Conservation (phyloP, 2,113 vertebrate species). For the Uria lomvia region DNA sequence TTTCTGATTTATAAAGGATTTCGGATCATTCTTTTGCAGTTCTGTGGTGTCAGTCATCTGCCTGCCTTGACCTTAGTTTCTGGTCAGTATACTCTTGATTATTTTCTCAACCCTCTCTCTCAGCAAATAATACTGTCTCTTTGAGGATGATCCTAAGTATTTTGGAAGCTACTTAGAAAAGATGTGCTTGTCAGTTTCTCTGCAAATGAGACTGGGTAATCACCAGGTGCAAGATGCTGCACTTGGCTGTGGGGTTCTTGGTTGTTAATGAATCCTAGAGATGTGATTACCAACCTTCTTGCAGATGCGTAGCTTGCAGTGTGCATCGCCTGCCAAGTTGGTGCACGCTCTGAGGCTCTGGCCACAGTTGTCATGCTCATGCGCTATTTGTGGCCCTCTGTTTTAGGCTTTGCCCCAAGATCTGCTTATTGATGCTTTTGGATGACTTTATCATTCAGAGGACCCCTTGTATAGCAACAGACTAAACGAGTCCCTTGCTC, state of each 20-base stretch:
- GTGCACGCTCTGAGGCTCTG: not conserved
- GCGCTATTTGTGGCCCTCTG: not conserved
- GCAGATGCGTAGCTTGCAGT: not conserved
- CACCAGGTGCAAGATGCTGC: not conserved
- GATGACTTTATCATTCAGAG: not conserved
- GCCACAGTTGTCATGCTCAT: not conserved
- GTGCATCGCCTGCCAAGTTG: rapidly evolving
- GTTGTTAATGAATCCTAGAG: not conserved
- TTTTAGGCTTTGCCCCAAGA: not conserved
- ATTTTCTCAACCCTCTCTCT: not conserved
- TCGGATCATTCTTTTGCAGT: not conserved
- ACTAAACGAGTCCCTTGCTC: not conserved
- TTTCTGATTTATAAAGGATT: not conserved
- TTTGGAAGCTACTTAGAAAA: not conserved
- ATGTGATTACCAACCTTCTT: not conserved
- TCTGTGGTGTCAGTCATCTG: not conserved
- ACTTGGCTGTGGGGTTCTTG: not conserved
- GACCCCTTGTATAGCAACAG: not conserved
- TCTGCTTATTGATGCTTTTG: not conserved
- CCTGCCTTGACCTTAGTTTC: not conserved
- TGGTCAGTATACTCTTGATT: not conserved
- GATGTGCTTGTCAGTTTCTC: not conserved
- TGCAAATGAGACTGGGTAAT: not conserved
- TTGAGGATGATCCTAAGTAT: not conserved
- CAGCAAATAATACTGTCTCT: not conserved